These are phyloP conservation scores for Torymus texanus DNA, from an alignment of 2,888 invertebrate genomes.

Conservation along the genomic window DNA sequence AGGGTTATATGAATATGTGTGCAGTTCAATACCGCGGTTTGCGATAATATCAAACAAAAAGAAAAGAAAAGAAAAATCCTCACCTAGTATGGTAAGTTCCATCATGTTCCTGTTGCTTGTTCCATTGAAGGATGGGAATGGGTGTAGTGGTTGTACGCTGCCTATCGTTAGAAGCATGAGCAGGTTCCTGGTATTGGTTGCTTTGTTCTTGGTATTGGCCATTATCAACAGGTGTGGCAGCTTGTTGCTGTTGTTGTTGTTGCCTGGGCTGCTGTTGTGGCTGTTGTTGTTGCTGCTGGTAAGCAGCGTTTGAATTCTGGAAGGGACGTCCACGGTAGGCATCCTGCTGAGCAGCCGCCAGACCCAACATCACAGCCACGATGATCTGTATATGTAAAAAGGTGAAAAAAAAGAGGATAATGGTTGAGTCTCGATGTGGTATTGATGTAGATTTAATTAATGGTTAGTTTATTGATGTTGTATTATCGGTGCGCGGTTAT, in stretches of 20 bases:
- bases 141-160: conserved; percentile 79
- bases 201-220: conserved; percentile 58
- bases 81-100: conserved; percentile 89
- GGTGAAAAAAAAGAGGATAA: no score
- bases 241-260: conserved; percentile 24
- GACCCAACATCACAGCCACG: conserved; percentile 67
- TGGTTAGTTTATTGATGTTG: no score
- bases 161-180: conserved; percentile 24
- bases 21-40: no score
- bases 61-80: conserved; percentile 1
- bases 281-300: conserved; percentile 42
- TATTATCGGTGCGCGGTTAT: no score
- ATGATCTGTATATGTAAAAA: conserved; percentile 36
- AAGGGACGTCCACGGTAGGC: conserved; percentile 41
- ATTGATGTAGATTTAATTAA: no score
- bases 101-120: conserved; percentile 88
- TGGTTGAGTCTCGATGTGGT: no score
- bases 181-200: conserved; percentile 34
- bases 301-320: conserved; percentile 50
- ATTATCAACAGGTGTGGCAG: conserved; percentile 55
- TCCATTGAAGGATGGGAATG: conserved; percentile 88
- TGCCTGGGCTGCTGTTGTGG: conserved; percentile 64
- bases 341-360: conserved; percentile 69
- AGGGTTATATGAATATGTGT: no score
- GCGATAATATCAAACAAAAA: no score